A percentile compares a stretch with the other conserved stretches of the same genome.
Conservation (phyloP, 2,888 invertebrate species). For the Teleiodes luculella region DNA sequence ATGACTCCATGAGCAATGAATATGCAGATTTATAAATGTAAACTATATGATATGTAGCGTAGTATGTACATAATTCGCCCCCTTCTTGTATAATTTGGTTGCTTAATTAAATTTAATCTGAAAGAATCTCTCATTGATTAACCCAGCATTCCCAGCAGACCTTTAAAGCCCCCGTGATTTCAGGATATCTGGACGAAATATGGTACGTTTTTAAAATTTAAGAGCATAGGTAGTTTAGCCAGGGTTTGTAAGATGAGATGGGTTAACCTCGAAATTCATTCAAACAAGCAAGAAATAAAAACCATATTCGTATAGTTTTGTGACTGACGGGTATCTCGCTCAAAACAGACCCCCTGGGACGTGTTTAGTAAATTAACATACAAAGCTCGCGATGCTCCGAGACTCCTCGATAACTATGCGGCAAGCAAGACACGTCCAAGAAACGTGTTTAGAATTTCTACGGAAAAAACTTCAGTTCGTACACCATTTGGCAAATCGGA, state of each 20-base stretch:
- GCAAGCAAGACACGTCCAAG: constrained; percentile 7
- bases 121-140: background rate
- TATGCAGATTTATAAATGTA: constrained; percentile 32
- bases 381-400: constrained; percentile 24
- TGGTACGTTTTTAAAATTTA: background rate
- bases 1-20: constrained; percentile 32
- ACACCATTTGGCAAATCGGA: background rate
- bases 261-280: too few species aligned
- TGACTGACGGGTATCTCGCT: background rate
- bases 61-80: too few species aligned
- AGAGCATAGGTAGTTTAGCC: too few species aligned
- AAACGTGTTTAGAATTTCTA: constrained; percentile 16
- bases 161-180: too few species aligned
- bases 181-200: too few species aligned
- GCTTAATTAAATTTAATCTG: too few species aligned
- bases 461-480: constrained; percentile 12
- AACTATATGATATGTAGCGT: too few species aligned
- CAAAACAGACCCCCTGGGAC: constrained; percentile 21
- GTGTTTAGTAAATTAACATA: constrained; percentile 27
- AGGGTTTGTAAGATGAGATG: too few species aligned
- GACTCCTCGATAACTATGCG: constrained; percentile 13
- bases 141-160: too few species aligned
- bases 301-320: background rate
- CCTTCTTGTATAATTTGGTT: too few species aligned
- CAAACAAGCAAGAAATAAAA: too few species aligned